These are phyloP conservation scores for Melipona beecheii DNA, from an alignment of 2,888 invertebrate genomes.

Conservation along the genomic window DNA sequence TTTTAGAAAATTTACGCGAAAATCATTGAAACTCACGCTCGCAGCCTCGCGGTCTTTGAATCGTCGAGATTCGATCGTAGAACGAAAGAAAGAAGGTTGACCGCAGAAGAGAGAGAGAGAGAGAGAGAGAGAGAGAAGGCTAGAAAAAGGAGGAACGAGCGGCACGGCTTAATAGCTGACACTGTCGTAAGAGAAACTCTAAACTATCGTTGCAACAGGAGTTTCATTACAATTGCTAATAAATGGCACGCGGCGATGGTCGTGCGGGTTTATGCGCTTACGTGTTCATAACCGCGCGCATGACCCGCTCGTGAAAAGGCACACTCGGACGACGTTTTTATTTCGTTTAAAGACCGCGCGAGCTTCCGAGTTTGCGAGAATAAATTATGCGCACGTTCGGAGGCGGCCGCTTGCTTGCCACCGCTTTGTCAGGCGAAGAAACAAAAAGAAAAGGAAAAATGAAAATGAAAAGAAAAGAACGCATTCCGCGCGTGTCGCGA, in stretches of 20 bases:
- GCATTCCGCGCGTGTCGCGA: slow-evolving; percentile 50
- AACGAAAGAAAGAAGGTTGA: too few species aligned
- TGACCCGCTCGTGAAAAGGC: slow-evolving; percentile 25
- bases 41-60: background rate
- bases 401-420: slow-evolving; percentile 24
- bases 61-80: background rate
- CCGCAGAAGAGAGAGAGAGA: too few species aligned
- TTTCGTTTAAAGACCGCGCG: slow-evolving; percentile 52
- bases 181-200: slow-evolving; percentile 55
- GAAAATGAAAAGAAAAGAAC: background rate
- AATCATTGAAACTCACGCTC: too few species aligned
- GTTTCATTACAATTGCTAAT: slow-evolving; percentile 65
- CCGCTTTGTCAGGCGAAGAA: background rate
- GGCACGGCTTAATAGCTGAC: slow-evolving; percentile 45
- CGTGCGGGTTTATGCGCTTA: slow-evolving; percentile 52
- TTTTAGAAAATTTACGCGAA: too few species aligned
- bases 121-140: background rate
- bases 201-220: slow-evolving; percentile 65
- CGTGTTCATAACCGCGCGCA: slow-evolving; percentile 45
- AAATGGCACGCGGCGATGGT: slow-evolving; percentile 59
- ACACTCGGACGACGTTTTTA: slow-evolving; percentile 52
- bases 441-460: too few species aligned
- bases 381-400: slow-evolving; percentile 60
- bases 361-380: slow-evolving; percentile 61
- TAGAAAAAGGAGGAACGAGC: background rate